Evolutionary conservation across 2,113 vertebrate genomes (phyloP), one percentile per base, ranked within the genome.

Genomic region (Globicephala melas): DNA sequence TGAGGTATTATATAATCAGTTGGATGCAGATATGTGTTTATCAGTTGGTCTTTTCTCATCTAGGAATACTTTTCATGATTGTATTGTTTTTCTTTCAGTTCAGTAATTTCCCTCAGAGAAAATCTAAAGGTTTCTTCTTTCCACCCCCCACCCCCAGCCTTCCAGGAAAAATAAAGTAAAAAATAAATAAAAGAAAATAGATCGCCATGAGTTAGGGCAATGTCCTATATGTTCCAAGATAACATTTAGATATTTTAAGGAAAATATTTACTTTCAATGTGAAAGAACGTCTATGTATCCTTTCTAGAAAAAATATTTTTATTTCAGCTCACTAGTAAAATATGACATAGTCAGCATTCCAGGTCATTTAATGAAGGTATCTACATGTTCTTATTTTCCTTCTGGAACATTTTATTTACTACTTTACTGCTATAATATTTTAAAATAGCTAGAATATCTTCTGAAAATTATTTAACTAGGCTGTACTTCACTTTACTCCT

Each of bases 221-320:
- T 89, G n/a, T 81, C 47, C 82, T 79, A 26, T 82, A 81, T 93
- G 68, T 95, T 80, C 33, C 79, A 97, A 89, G 91, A 96, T 83
- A 97, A 80, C 86, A 95, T 82, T 96, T 94, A 86, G 83, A 77
- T 97, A 89, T 85, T 95, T 94, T 70, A 94, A 93, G 47, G 68
- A 96, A 96, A 98, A 94, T 95, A 95, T 96, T 96, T 94, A 63
- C 71, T 96, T 97, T 95, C 58, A 94, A 79, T 63, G 55, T 97
- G 47, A 97, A 97, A 94, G 88, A 77, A 95, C 3, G 0, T 68
- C 38, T 83, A 28, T 91, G 15, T 91, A 53, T 91, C 7, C 60
- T 95, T 88, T 96, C 31, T 96, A 97, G 91, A 81, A 94, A 95
- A 95, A 97, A 94, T 89, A 94, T 85, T 97, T 96, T 97, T 96